Conservation (phyloP, 1,140 invertebrate species). For the Nasonia longicornis region DNA sequence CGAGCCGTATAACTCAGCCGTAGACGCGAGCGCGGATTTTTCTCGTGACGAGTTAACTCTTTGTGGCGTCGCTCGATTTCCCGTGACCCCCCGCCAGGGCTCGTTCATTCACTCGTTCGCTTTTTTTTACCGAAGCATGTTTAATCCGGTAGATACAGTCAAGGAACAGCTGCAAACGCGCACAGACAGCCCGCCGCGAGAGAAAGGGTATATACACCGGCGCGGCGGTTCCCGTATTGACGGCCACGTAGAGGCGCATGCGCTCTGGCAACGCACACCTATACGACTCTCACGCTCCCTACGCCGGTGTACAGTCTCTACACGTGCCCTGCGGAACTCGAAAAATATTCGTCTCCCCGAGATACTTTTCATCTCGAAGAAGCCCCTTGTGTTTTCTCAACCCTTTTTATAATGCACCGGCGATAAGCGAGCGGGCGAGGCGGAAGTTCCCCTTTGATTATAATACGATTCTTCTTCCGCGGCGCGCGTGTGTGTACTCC, state of each 20-base stretch:
- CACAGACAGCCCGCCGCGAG: conserved; percentile 25
- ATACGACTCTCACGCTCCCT: no score
- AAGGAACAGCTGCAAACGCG: background rate
- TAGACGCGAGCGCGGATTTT: background rate
- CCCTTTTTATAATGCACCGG: no score
- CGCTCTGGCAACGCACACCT: conserved; percentile 47
- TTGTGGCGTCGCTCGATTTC: background rate
- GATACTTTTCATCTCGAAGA: no score
- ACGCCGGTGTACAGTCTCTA: no score
- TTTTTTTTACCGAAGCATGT: conserved; percentile 8
- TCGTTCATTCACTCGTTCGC: conserved; percentile 26
- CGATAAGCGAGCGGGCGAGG: background rate
- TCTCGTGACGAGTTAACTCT: background rate
- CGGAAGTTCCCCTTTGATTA: background rate
- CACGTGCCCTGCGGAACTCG: no score
- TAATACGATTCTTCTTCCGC: conserved; percentile 19
- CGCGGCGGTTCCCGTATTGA: conserved; percentile 61
- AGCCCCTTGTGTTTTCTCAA: no score
- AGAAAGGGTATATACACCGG: conserved; percentile 60
- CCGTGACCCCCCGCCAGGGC: background rate
- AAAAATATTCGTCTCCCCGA: no score
- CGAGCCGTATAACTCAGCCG: background rate
- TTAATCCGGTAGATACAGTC: background rate
- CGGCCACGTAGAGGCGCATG: conserved; percentile 61
- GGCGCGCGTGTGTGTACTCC: background rate